Evolutionary conservation across 1,140 invertebrate genomes (phyloP).

Genomic region (Mactra quadrangularis): DNA sequence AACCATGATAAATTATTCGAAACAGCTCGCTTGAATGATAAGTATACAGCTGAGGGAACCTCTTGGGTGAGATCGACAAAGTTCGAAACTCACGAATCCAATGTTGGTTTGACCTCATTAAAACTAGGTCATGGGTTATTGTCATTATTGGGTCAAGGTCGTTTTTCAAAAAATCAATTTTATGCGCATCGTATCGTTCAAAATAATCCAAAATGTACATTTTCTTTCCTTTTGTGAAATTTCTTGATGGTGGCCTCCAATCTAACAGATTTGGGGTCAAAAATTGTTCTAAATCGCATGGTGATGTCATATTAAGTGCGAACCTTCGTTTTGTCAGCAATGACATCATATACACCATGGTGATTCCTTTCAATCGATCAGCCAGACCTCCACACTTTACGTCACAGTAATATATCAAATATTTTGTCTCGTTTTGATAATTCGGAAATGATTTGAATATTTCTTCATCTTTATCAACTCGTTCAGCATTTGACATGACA

Average conservation of each 20-base stretch:
- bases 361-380: constrained; percentile 33
- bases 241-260: constrained; percentile 1
- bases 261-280: constrained; percentile 27
- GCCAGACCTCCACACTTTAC: constrained; percentile 15
- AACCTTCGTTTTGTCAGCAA: constrained; percentile 19
- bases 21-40: constrained; percentile 21
- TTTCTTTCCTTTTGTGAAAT: not conserved
- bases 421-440: constrained; percentile 41
- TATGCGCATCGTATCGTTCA: not conserved
- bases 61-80: constrained; percentile 13
- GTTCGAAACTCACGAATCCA: constrained; percentile 32
- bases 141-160: constrained; percentile 19
- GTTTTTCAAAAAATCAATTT: constrained; percentile 18
- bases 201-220: constrained; percentile 13
- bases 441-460: constrained; percentile 44
- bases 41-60: constrained; percentile 31
- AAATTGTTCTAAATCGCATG: constrained; percentile 24
- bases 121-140: not conserved
- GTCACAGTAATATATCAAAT: constrained; percentile 49
- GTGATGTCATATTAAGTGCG: constrained; percentile 21
- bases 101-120: constrained; percentile 42
- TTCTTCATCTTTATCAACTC: constrained; percentile 12
- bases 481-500: too few relatives aligned
- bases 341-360: constrained; percentile 29
- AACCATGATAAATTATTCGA: constrained; percentile 31